Base-by-base conservation (phyloP, 2,797 vertebrate genomes). In the Gallinago nigripennis region DNA sequence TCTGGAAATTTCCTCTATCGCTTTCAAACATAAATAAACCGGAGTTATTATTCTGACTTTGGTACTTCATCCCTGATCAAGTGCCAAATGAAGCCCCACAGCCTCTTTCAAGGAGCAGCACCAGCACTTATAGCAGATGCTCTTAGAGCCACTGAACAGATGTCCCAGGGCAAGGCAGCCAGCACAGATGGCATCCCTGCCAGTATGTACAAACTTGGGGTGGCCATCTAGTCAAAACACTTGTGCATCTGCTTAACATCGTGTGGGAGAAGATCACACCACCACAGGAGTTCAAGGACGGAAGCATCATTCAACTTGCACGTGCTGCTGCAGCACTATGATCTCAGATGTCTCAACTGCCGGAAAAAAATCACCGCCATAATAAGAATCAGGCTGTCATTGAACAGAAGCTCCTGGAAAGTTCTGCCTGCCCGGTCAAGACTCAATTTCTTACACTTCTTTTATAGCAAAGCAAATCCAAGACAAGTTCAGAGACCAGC, bases 111-210 rank as follows among this genome's bases (percentile, higher is more conserved):
- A 92, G 88, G 63, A 97, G 81, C 83, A 86, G 86, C 77, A 95
- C 80, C 95, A 95, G 83, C 64, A 82, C 81, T 96, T 57, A 41
- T 0, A 79, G 88, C 96, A 97, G 94, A 95, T 94, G 96, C 93
- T 96, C 83, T 79, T 23, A 57, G 66, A 95, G 88, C 92, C 88
- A 93, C 90, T 80, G 86, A 96, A 70, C 95, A 95, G 94, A 96
- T 96, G 96, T 95, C 95, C 90, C 92, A 90, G 94, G 93, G 93
- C 96, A 95, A 92, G 90, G 78, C 92, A 97, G 93, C 78, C 94
- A 90, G 95, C 94, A 94, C 96, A 97, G 94, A 97, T 92, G 95
- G 93, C 92, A 88, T 66, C 86, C 60, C 73, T 77, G 66, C 3
- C 7, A 95, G 77, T 86, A 86, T 95, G 71, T 93, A 84, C 93